Base-by-base conservation (phyloP, 2,797 vertebrate species). In the Pteropus rufus region DNA sequence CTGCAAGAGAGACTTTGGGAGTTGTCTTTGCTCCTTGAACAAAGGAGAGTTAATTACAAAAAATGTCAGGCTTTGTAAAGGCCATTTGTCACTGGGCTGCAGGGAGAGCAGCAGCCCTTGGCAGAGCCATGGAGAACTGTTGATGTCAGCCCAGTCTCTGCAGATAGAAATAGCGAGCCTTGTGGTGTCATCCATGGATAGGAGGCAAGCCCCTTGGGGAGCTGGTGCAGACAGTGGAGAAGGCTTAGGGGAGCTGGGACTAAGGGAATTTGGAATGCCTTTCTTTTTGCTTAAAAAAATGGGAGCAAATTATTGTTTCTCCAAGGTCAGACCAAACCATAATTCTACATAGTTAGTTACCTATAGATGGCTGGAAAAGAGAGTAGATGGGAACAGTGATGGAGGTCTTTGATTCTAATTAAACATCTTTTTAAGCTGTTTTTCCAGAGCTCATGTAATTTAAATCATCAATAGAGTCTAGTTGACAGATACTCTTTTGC, bases 1-100 rank as follows among this genome's bases (percentile, higher is more conserved):
- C 80, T 88, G 58, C 52, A 49, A 44, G 86, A 67, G 89, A 36
- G 46, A 83, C 10, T 7, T 21, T 31, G 75, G 41, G 54, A 49
- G 29, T 83, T 69, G 31, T 70, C 91, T 52, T 84, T 67, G 26
- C 72, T 96, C 26, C 69, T 95, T 60, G 60, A 94, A 88, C 75
- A 97, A 81, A 87, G 60, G 69, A 60, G 62, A 95, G 39, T 93
- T 96, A 95, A 96, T 97, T 95, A 92, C 85, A 81, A 75, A 83
- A 91, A 96, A 86, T 77, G 85, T 69, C 83, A 29, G 34, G 86
- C 65, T 84, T 91, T 92, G 89, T 31, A 70, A 89, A 91, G 76
- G 76, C 84, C 49, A n/a, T 83, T 88, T 95, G 54, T 96, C 62
- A 77, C 79, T 18, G 19, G 85, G 41, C 80, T 89, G 7, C 79